phyloP scores from a whole-genome alignment of 1,140 invertebrate genomes.

The Mylabris phalerata region DNA sequence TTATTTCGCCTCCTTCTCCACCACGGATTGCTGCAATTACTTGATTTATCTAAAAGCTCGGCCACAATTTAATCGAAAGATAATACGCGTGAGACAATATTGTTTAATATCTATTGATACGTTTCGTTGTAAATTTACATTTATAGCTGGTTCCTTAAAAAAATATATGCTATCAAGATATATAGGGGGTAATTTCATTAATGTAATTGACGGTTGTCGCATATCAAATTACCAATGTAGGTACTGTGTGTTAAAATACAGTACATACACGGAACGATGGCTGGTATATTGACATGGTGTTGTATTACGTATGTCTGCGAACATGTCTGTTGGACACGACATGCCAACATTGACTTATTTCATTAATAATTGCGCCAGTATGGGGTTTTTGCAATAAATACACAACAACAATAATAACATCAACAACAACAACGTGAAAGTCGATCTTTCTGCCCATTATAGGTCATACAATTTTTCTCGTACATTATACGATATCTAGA shows the following conservation, averaged over 20 bases:
- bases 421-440: constrained; percentile 4
- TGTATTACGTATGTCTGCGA: constrained; percentile 15
- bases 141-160: too few relatives aligned
- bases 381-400: constrained; percentile 9
- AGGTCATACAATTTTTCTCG: background rate
- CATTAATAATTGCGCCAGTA: constrained; percentile 15
- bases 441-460: constrained; percentile 6
- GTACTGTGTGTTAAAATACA: too few relatives aligned
- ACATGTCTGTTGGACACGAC: constrained; percentile 16
- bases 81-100: constrained; percentile 7
- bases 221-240: constrained; percentile 3
- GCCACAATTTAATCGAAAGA: background rate
- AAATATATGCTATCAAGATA: background rate
- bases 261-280: constrained; percentile 7
- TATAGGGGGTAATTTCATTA: constrained; percentile 12
- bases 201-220: constrained; percentile 9
- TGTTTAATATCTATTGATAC: too few relatives aligned
- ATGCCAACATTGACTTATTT: constrained; percentile 15
- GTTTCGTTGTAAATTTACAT: too few relatives aligned
- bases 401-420: too few relatives aligned
- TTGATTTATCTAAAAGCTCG: too few relatives aligned
- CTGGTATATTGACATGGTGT: constrained; percentile 14
- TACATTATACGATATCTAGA: too few relatives aligned
- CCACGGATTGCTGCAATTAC: too few relatives aligned
- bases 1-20: too few relatives aligned